Conservation (phyloP, 2,888 invertebrate species). For the Cataglyphis albicans region DNA sequence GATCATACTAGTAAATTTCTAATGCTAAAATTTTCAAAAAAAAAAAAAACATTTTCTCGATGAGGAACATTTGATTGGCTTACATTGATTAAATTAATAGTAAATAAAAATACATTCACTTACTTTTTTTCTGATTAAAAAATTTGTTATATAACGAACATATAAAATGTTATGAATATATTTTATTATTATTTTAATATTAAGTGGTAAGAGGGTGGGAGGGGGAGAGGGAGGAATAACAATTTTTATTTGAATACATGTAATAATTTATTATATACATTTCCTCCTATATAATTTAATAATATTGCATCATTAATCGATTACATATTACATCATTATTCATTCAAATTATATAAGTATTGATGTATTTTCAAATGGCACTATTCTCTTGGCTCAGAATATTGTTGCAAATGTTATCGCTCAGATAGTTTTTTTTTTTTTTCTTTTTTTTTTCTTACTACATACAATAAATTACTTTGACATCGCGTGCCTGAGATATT, state of each 20-base stretch:
- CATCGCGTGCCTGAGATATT: neutral
- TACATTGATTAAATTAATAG: neutral
- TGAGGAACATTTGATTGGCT: neutral
- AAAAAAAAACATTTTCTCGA: neutral
- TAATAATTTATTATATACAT: neutral
- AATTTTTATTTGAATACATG: neutral
- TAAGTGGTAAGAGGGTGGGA: neutral
- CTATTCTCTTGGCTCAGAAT: neutral
- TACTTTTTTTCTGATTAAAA: neutral
- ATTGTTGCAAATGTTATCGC: neutral
- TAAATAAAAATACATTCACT: neutral
- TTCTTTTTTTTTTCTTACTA: neutral
- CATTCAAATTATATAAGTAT: neutral
- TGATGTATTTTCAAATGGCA: neutral
- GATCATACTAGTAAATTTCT: neutral
- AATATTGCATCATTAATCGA: neutral
- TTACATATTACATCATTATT: neutral
- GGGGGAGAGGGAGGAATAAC: neutral
- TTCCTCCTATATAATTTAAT: neutral
- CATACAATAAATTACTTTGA: neutral
- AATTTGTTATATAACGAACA: neutral
- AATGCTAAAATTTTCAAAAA: neutral
- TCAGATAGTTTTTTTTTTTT: neutral
- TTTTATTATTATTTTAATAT: neutral
- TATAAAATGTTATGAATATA: neutral